Percentiles rank a stretch among this genome's conserved stretches.
Evolutionary conservation across 2,113 vertebrate genomes (phyloP).

Genomic region (Cervus canadensis): DNA sequence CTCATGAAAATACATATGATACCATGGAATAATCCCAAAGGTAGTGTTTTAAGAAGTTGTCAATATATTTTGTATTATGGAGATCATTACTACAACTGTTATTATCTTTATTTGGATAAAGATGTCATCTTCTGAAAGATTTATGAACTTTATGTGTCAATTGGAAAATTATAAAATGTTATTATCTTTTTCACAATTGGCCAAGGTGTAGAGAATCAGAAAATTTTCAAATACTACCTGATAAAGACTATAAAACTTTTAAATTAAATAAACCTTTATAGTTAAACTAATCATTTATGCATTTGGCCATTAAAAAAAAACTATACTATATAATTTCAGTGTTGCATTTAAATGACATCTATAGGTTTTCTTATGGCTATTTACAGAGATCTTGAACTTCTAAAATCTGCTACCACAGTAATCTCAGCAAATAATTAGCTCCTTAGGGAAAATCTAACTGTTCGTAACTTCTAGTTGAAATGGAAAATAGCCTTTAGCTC

Average conservation of each 20-base stretch:
- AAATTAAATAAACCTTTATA: background rate
- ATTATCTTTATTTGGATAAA: background rate
- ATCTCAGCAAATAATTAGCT: constrained; percentile 79
- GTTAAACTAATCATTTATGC: background rate
- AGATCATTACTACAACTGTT: background rate
- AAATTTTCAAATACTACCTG: background rate
- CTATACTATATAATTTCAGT: background rate
- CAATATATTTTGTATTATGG: background rate
- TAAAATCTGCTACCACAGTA: constrained; percentile 70
- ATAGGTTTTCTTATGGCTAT: constrained; percentile 38
- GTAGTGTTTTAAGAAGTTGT: background rate
- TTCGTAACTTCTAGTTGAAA: constrained; percentile 65
- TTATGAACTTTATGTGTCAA: background rate
- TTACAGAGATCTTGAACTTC: constrained; percentile 63
- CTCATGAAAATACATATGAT: background rate
- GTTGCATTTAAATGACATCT: background rate
- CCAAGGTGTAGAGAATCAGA: background rate
- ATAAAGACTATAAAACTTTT: background rate
- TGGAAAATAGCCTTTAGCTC: constrained; percentile 57
- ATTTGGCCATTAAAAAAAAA: background rate
- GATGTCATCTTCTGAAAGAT: background rate
- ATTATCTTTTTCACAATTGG: background rate
- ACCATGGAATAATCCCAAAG: background rate
- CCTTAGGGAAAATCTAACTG: constrained; percentile 68
- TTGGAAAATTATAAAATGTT: background rate